Conservation (phyloP, 2,113 vertebrate genomes). For the Callorhinus ursinus region DNA sequence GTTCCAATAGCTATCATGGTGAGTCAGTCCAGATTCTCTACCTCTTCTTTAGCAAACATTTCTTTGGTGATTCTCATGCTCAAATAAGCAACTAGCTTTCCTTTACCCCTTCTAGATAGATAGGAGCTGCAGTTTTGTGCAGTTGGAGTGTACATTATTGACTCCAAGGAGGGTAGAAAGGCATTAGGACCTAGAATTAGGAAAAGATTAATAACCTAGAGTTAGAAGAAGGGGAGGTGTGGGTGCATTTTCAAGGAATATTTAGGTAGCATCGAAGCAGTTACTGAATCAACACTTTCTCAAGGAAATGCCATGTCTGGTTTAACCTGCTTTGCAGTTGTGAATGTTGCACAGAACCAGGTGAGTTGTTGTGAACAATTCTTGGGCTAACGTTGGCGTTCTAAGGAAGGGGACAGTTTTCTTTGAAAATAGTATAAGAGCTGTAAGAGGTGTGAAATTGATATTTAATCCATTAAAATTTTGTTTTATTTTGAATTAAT, state of each 20-base stretch:
- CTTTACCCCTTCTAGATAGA: slow-evolving; percentile 51
- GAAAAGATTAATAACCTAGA: background rate
- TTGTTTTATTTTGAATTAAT: slow-evolving; percentile 25
- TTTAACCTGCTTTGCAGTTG: slow-evolving; percentile 59
- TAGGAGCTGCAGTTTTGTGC: background rate
- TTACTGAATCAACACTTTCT: slow-evolving; percentile 27
- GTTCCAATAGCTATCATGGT: background rate
- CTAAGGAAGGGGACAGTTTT: background rate
- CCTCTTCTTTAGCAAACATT: slow-evolving; percentile 78
- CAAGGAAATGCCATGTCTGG: slow-evolving; percentile 32
- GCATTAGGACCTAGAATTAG: background rate
- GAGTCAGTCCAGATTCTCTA: slow-evolving; percentile 77
- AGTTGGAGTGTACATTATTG: background rate
- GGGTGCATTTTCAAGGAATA: slow-evolving; percentile 30
- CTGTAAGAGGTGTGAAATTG: background rate
- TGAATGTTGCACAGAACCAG: background rate
- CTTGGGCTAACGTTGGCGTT: background rate
- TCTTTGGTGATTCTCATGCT: slow-evolving; percentile 79
- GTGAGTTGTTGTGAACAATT: slow-evolving; percentile 73
- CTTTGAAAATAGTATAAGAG: background rate
- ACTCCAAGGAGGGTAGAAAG: fast-evolving
- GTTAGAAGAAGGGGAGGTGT: background rate
- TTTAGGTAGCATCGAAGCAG: background rate
- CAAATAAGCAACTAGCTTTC: slow-evolving; percentile 55
- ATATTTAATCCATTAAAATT: background rate